Evolutionary conservation across 2,113 vertebrate genomes (phyloP), one percentile per base, ranked within the genome.

Genomic region (Hiodon tergisus): DNA sequence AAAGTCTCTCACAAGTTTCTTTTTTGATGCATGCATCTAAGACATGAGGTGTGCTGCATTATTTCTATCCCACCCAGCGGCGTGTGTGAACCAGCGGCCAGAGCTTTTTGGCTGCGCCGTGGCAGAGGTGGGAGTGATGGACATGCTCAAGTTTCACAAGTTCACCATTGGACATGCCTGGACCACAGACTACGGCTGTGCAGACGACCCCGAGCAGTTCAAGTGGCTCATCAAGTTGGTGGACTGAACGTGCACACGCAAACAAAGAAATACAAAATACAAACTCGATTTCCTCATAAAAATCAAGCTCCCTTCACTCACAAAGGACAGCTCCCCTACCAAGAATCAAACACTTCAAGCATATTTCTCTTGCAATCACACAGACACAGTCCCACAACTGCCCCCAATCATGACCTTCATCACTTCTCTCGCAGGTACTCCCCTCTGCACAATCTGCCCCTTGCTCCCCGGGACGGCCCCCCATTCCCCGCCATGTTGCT

Each of bases 381-480:
- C 3, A 68, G 14, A n/a, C 14, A 67, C 68, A 52, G 58, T 66
- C 50, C 63, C n/a, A 55, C 16, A 52, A 5, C 10, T 0, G 7
- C 67, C 51, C 31, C 47, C 16, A 47, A 14, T 55, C 10, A 55
- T 16, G 16, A 1, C 5, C 54, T 0, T 46, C 50, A 55, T 61
- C 31, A 50, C 54, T 17, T 9, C 57, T 11, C 5, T 16, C 53
- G 54, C 80, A 92, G 91, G 81, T 91, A 91, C 75, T 91, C 91
- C 16, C 91, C 91, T 13, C 83, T 92, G 0, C 89, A 92, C 46
- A 91, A 90, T 70, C 83, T 91, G n/a, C 89, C 89, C 0, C 8
- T 8, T 0, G 53, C 71, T 0, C 82, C 83, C 1, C 82, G 84
- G 58, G 73, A 82, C 2, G 84, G 81, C 3, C 69, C 68, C 0